These are phyloP conservation scores for Harpalus rufipes DNA, from an alignment of 2,888 invertebrate species.

Conservation along the genomic window DNA sequence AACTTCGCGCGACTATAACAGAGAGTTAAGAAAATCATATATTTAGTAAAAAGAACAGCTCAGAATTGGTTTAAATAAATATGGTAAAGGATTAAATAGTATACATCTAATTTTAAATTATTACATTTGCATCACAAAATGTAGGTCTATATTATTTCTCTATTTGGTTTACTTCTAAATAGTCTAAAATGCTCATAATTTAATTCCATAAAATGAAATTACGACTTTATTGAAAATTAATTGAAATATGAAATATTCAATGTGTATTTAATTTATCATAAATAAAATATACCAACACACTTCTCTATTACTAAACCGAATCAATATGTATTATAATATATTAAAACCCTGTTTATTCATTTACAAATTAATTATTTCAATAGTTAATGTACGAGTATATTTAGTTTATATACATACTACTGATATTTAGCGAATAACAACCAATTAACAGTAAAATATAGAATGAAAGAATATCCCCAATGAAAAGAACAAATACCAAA, in stretches of 20 bases:
- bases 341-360: neutral
- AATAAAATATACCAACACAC: neutral
- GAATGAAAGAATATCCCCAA: too few relatives aligned
- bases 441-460: too few relatives aligned
- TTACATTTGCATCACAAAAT: too few relatives aligned
- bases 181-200: neutral
- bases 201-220: neutral
- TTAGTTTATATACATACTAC: neutral
- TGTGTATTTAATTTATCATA: neutral
- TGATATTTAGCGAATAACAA: neutral
- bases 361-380: neutral
- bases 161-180: neutral
- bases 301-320: constrained; percentile 3
- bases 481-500: too few relatives aligned
- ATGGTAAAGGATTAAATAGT: too few relatives aligned
- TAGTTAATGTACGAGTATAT: neutral
- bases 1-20: too few relatives aligned
- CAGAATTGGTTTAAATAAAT: too few relatives aligned
- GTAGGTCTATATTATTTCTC: too few relatives aligned
- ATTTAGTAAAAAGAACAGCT: too few relatives aligned
- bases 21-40: too few relatives aligned
- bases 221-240: neutral
- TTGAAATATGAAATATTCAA: neutral
- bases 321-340: neutral
- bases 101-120: too few relatives aligned